Conservation (phyloP, 92 coral and sea anemone genomes). For the Metridium senile region DNA sequence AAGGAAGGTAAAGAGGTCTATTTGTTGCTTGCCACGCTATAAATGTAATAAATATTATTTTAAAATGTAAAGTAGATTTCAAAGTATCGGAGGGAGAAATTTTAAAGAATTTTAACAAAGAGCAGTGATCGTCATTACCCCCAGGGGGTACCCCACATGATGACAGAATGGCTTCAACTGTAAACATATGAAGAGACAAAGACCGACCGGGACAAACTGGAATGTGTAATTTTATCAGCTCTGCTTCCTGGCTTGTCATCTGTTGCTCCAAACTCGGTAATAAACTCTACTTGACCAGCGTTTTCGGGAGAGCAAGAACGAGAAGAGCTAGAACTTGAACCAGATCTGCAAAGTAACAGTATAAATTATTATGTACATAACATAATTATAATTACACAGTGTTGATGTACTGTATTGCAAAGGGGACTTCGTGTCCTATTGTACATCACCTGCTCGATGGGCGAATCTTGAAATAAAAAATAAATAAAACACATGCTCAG, state of each 20-base stretch:
- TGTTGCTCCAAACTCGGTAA: slow-evolving; percentile 63
- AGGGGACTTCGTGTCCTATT: no score
- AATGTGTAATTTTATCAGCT: slow-evolving; percentile 51
- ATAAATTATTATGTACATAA: not conserved
- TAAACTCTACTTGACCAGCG: slow-evolving; percentile 69
- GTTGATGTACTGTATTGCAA: no score
- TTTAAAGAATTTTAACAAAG: not conserved
- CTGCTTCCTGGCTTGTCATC: slow-evolving; percentile 46
- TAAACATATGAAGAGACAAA: slow-evolving; percentile 45
- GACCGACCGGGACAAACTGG: slow-evolving; percentile 84
- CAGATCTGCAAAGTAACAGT: slow-evolving; percentile 4
- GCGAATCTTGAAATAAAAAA: no score
- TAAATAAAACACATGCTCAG: no score
- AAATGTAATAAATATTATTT: no score
- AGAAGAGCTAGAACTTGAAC: slow-evolving; percentile 63
- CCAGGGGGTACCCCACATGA: slow-evolving; percentile 20
- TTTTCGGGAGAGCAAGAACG: slow-evolving; percentile 67
- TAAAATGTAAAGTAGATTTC: no score
- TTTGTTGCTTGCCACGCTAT: no score
- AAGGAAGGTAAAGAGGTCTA: no score
- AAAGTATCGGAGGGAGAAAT: not conserved
- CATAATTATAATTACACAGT: no score
- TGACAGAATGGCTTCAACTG: slow-evolving; percentile 39
- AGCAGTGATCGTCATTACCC: slow-evolving; percentile 1
- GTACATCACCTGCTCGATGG: no score